Base-by-base conservation (phyloP, 2,888 invertebrate genomes). In the Brassicogethes aeneus region DNA sequence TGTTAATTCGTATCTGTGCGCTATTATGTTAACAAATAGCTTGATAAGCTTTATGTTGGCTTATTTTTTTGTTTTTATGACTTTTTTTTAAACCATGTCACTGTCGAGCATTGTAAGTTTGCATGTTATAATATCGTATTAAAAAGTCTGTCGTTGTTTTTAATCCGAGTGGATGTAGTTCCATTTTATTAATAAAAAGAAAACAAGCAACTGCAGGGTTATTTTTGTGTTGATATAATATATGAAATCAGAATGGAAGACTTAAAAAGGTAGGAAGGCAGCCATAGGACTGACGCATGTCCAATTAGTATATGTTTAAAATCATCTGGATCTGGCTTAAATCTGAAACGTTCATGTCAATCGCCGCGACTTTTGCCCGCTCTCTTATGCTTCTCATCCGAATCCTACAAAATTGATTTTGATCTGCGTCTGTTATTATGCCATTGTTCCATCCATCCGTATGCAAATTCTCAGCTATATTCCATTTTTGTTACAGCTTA, bases 251-350 rank as follows among this genome's bases (percentile, higher is more conserved):
- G 59, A 55, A 55, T 56, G 50, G 60, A 62, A 62, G 60, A 59
- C 61, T 53, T 59, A 60, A 60, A 62, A 62, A 57, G 58, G 59
- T 45, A 37, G 48, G n/a, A 50, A 51, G 46, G 61, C 60, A 62
- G 60, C 61, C 62, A 52, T 62, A 65, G 53, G 57, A 64, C 59
- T 57, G 65, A 64, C 62, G 54, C 55, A 61, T 53, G 65, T 64
- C 65, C 65, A 65, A 65, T 65, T 65, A 65, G 64, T 64, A 64
- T 60, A 62, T 62, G 54, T 65, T 64, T 64, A 59, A 64, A 60
- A 62, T 60, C 62, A 62, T 64, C 60, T 53, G 59, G 56, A 59
- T 59, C 58, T 55, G 53, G 54, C 54, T 59, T 54, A 61, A 60
- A 60, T 63, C 61, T 60, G 55, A 56, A 54, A 55, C 45, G 53